phyloP scores from a whole-genome alignment of 2,797 vertebrate species.

The Malacoctenus gilli region DNA sequence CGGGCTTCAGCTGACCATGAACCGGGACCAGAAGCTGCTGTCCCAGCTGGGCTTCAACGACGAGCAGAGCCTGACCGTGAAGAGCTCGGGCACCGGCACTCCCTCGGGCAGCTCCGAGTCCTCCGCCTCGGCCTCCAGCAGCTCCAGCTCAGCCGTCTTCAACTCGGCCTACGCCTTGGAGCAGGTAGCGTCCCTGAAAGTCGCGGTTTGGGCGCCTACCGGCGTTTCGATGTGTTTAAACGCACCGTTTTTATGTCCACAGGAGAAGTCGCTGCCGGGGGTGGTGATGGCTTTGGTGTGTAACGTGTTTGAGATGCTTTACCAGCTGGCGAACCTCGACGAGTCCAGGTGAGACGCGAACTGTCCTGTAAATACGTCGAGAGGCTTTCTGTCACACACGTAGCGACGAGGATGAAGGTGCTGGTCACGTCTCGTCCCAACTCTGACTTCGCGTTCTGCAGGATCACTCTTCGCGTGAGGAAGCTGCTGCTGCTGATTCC shows the following conservation, averaged over 20 bases:
- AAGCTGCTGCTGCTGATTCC: slow-evolving; percentile 96
- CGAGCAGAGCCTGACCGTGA: slow-evolving; percentile 94
- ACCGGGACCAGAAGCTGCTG: slow-evolving; percentile 97
- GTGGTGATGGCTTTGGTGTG: slow-evolving; percentile 99
- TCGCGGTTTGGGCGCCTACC: neutral
- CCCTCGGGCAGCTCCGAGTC: slow-evolving; percentile 95
- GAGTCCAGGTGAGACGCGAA: slow-evolving; percentile 87
- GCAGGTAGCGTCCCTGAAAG: slow-evolving; percentile 83
- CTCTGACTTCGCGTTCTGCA: no score
- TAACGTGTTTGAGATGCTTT: slow-evolving; percentile 99
- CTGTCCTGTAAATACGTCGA: no score
- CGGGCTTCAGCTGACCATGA: slow-evolving; percentile 89
- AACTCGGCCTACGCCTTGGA: slow-evolving; percentile 95
- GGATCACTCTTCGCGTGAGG: slow-evolving; percentile 96
- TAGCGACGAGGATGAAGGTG: no score
- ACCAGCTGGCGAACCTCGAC: slow-evolving; percentile 96
- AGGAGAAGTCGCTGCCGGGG: slow-evolving; percentile 98
- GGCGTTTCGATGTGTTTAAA: no score
- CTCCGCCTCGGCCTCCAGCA: slow-evolving; percentile 90
- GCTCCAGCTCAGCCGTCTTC: slow-evolving; percentile 89
- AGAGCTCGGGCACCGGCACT: slow-evolving; percentile 95
- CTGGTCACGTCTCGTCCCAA: no score
- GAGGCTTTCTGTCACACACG: no score
- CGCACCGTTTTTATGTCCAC: slow-evolving; percentile 29
- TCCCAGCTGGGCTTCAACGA: slow-evolving; percentile 96